phyloP scores from a whole-genome alignment of 2,888 invertebrate species.

The Aelia acuminata region DNA sequence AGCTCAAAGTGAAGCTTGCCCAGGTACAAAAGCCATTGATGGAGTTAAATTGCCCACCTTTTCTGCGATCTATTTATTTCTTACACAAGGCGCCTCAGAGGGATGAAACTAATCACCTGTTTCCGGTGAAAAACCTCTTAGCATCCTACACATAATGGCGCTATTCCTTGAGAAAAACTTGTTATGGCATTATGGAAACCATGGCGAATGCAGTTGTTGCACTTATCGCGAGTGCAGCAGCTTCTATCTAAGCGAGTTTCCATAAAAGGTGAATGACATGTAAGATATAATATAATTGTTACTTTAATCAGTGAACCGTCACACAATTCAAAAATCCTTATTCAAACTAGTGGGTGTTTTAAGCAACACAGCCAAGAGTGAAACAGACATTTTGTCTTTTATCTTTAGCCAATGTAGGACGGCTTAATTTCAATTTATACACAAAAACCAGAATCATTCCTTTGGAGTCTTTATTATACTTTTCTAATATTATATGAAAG shows the following conservation, averaged over 20 bases:
- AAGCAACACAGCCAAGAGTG: too few species aligned
- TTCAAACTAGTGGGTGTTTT: too few species aligned
- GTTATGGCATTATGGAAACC: not conserved
- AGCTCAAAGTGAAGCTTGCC: not conserved
- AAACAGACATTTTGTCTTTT: too few species aligned
- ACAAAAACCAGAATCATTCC: too few species aligned
- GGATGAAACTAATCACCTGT: not conserved
- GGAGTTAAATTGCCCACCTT: not conserved
- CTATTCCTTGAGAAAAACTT: not conserved
- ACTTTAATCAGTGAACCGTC: not conserved
- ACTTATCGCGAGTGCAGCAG: not conserved
- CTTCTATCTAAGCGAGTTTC: not conserved
- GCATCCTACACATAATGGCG: not conserved
- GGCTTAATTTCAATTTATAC: too few species aligned
- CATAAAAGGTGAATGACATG: not conserved
- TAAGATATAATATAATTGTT: not conserved
- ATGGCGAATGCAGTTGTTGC: not conserved
- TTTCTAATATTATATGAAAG: too few species aligned
- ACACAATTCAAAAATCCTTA: too few species aligned
- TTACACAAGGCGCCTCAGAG: not conserved
- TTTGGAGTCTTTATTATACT: too few species aligned
- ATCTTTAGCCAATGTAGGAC: too few species aligned
- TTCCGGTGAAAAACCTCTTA: constrained; percentile 19
- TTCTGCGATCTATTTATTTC: not conserved
- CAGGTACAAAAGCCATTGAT: not conserved